These are phyloP conservation scores for Alaudala cheleensis DNA, from an alignment of 2,113 vertebrate genomes.

Conservation along the genomic window DNA sequence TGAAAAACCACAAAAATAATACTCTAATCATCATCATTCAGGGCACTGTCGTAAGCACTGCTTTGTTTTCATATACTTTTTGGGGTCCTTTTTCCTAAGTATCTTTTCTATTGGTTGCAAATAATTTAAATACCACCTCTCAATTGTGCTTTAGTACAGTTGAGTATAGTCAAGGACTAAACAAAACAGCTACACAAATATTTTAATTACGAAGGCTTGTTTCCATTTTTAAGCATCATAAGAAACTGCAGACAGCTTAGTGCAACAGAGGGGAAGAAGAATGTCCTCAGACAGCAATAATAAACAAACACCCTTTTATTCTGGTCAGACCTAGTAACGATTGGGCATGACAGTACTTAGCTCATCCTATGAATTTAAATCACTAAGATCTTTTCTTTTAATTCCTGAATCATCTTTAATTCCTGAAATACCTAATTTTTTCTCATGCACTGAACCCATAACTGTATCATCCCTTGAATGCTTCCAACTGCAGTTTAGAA, in stretches of 20 bases:
- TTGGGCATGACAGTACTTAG: neutral
- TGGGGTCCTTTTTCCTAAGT: neutral
- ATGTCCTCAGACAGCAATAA: constrained; percentile 33
- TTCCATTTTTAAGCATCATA: constrained; percentile 29
- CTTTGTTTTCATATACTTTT: neutral
- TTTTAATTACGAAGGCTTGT: neutral
- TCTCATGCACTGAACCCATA: neutral
- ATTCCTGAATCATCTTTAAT: neutral
- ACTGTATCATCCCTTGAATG: neutral
- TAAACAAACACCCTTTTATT: constrained; percentile 58
- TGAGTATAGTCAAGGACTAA: neutral
- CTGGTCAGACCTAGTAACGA: neutral
- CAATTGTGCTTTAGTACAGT: neutral
- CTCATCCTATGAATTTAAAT: constrained; percentile 29
- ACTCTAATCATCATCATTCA: neutral
- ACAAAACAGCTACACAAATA: neutral
- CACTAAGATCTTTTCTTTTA: constrained; percentile 10
- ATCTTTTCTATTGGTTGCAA: neutral
- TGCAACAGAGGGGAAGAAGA: constrained; percentile 38
- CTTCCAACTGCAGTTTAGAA: neutral
- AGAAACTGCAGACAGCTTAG: neutral
- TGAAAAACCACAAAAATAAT: neutral
- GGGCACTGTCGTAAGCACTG: neutral
- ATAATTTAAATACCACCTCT: neutral
- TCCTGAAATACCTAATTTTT: neutral